Base-by-base conservation (phyloP, 2,888 invertebrate species). In the Parasteatoda lunata region DNA sequence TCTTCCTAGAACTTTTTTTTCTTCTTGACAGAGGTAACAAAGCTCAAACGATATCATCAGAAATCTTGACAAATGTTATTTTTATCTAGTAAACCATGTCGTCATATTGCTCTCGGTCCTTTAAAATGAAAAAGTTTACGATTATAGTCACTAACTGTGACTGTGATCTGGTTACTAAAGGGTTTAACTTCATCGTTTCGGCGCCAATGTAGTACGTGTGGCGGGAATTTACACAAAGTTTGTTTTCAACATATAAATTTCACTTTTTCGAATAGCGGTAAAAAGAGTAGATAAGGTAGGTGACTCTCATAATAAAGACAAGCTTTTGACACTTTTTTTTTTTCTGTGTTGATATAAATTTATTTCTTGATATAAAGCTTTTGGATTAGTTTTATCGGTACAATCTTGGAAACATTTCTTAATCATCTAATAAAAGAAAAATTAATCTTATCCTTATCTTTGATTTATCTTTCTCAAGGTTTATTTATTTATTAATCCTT, bases 121-220 rank as follows among this genome's bases (percentile, higher is more conserved):
- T 71, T 77, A 77, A 84, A 84, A 69, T 77, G 77, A 77, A 77
- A 84, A 84, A 77, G 71, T 84, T 83, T 84, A 84, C 15, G 83
- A 77, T 77, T 77, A 84, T 72, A 76, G 83, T 30, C 77, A 47
- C 54, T 77, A 71, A 84, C 59, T 69, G 48, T 54, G 77, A 72
- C 72, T 84, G 77, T 77, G 83, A 59, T 65, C 47, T 77, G 83
- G 83, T 59, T 84, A 65, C 83, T 65, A 84, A 84, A 84, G 83
- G 83, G 83, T 84, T 84, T 59, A 47, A 71, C 52, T 77, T 77
- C 83, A 59, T 65, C 65, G 48, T 51, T 71, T 66, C 71, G 83
- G 83, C 83, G 83, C 83, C 83, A 54, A 64, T 51, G 76, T 76
- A 76, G 72, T 70, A 30, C 48, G 64, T 51, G 45, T 49, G n/a